A percentile compares a stretch with the other conserved stretches of the same genome.
Conservation (phyloP, 2,113 vertebrate genomes). For the Catharus minimus region DNA sequence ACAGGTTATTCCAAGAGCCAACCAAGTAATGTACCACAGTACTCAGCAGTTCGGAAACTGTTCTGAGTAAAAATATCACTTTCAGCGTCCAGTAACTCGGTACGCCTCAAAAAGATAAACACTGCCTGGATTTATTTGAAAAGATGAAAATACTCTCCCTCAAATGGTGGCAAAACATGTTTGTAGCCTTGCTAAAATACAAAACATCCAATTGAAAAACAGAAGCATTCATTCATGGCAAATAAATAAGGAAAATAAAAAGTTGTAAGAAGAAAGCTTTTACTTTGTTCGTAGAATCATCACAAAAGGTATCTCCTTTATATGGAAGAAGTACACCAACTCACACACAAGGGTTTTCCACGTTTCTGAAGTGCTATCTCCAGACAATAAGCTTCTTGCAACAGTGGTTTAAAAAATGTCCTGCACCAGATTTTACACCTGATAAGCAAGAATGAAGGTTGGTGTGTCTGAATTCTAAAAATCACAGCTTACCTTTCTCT, state of each 20-base stretch:
- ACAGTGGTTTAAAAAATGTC: not conserved
- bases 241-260: not conserved
- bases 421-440: not conserved
- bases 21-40: not conserved
- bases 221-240: not conserved
- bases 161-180: not conserved
- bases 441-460: not conserved
- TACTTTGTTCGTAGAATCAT: not conserved
- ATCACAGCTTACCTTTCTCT: conserved; percentile 80
- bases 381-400: not conserved
- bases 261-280: not conserved
- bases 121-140: not conserved
- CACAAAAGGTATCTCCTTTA: not conserved
- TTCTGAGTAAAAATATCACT: not conserved
- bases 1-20: not conserved
- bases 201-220: not conserved
- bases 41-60: not conserved
- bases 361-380: not conserved
- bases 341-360: accelerated
- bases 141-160: not conserved
- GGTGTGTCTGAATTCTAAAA: not conserved
- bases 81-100: not conserved
- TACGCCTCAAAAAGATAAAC: not conserved
- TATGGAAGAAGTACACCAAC: not conserved
- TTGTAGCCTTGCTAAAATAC: not conserved